Percentiles rank a stretch among this genome's conserved stretches.
These are phyloP conservation scores for Brassicogethes aeneus DNA, from an alignment of 2,888 invertebrate genomes.

Conservation along the genomic window DNA sequence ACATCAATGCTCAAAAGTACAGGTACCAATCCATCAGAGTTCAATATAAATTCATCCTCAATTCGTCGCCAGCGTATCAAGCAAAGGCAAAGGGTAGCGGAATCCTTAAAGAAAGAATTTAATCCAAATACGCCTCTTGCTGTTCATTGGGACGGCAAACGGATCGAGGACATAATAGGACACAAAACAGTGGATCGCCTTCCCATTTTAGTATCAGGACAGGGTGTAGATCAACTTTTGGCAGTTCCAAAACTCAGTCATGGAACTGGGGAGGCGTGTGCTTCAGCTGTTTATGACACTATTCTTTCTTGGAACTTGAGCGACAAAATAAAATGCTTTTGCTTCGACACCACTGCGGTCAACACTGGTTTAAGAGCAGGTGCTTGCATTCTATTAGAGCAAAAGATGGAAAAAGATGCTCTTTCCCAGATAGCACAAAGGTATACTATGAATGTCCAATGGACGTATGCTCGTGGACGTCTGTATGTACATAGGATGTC, in stretches of 20 bases:
- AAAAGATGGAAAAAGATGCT: slow-evolving; percentile 7
- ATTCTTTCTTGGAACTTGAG: slow-evolving; percentile 5
- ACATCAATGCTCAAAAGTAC: no score
- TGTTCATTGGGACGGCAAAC: slow-evolving; percentile 3
- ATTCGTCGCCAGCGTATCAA: background rate
- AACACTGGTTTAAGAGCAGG: slow-evolving; percentile 8
- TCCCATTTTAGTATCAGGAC: background rate
- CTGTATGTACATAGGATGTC: no score
- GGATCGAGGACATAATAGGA: background rate
- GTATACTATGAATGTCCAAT: no score
- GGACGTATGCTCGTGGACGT: no score
- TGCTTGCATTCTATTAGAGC: slow-evolving; percentile 10
- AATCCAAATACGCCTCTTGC: slow-evolving; percentile 1
- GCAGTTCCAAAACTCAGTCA: background rate
- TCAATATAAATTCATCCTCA: no score
- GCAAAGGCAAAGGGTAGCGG: slow-evolving; percentile 3
- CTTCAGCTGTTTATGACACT: background rate
- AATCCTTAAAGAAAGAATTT: slow-evolving; percentile 1
- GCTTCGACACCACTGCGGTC: slow-evolving; percentile 13
- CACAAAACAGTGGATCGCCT: background rate
- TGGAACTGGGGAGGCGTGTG: background rate
- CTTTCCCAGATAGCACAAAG: no score
- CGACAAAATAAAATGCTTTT: slow-evolving; percentile 12
- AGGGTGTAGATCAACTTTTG: background rate
- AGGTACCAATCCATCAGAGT: no score